Evolutionary conservation across 2,888 invertebrate genomes (phyloP), one percentile per base, ranked within the genome.

Genomic region (Apamea crenata): DNA sequence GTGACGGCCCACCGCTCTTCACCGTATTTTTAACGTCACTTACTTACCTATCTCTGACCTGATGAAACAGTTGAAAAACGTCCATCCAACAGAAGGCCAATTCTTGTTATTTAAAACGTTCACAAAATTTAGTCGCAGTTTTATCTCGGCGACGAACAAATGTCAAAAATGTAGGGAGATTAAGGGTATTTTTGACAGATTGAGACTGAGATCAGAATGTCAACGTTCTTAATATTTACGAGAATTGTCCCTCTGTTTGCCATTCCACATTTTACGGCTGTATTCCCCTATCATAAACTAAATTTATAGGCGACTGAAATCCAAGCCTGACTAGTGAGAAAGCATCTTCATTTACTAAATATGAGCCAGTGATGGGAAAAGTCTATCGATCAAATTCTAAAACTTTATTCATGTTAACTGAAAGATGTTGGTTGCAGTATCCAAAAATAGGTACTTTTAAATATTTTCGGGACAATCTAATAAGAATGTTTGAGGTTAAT

Each of bases 331-430:
- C 36, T 61, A 85, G 84, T 90, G 89, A 80, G 76, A 82, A 89
- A 83, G 86, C 21, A 53, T 63, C 89, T 84, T 83, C 59, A 87
- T 87, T 89, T 87, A 89, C 90, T 81, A 86, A 89, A 89, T 89
- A 87, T 86, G 70, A 77, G n/a, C 21, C 50, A 90, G 83, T 68
- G 83, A 75, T 82, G 89, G 61, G 14, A 29, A 12, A 36, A 44
- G 1, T 72, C 0, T 77, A 75, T 89, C 85, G 85, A 84, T 78
- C 47, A 29, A 59, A 16, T 25, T 75, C 4, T 10, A 50, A 50
- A 74, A 50, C 3, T 29, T 36, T 8, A 4, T 40, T 74, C n/a
- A 3, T 18, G 25, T 59, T 36, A 61, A 36, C 6, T 36, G 12
- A 59, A 16, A 36, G 18, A 18, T 56, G 1, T 70, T 16, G 14